These are phyloP conservation scores for Tarsius wallacei DNA, from an alignment of 2,797 vertebrate genomes.

Conservation along the genomic window DNA sequence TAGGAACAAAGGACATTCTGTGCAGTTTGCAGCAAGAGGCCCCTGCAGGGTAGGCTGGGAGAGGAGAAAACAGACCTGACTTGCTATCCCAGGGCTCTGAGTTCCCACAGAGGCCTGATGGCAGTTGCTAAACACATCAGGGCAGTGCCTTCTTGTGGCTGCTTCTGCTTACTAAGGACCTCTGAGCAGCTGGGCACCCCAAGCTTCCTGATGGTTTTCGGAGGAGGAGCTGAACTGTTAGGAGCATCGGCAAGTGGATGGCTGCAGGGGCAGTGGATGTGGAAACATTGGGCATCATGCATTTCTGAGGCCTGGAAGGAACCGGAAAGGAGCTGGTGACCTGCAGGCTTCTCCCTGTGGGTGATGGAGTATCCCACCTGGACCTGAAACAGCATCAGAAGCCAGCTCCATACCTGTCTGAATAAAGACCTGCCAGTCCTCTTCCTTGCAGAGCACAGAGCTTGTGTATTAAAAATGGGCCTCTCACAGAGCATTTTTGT, in stretches of 20 bases:
- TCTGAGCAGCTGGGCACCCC: neutral
- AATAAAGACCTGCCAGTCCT: too few relatives aligned
- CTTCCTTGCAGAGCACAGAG: neutral
- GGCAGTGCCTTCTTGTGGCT: neutral
- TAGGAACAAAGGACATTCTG: neutral
- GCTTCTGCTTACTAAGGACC: neutral
- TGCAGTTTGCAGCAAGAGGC: neutral
- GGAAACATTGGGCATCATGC: fast-evolving
- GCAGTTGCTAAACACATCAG: neutral
- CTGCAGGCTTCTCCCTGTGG: fast-evolving
- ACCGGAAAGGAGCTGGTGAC: neutral
- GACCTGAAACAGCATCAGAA: neutral
- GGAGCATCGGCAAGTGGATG: neutral
- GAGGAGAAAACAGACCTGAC: neutral
- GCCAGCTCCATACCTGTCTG: neutral
- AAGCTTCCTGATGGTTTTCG: neutral
- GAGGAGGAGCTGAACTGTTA: neutral
- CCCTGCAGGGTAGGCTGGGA: neutral
- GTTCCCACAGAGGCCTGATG: neutral
- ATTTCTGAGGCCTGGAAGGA: neutral
- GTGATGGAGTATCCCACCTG: neutral
- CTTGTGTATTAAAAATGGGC: neutral
- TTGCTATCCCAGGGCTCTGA: neutral
- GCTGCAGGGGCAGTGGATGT: too few relatives aligned
- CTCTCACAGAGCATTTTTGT: neutral